Evolutionary conservation across 2,113 vertebrate species (phyloP).

Genomic region (Colaptes auratus): DNA sequence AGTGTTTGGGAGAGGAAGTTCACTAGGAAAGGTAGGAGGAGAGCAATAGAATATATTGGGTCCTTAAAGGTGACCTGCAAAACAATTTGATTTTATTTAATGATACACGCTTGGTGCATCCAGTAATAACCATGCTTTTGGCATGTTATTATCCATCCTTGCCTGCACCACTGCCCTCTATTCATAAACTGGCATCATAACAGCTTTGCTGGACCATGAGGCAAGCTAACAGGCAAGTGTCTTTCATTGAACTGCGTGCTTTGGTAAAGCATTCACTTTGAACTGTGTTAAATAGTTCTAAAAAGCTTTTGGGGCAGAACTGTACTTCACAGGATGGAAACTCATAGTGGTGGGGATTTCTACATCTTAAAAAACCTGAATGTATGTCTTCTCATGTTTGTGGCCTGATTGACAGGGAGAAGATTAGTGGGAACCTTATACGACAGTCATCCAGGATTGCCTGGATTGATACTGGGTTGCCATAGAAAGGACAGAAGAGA

Average conservation of each 20-base stretch:
- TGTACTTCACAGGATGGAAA: not conserved
- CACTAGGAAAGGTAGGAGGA: not conserved
- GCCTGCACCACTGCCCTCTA: not conserved
- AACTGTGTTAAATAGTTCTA: not conserved
- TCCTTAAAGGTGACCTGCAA: conserved; percentile 24
- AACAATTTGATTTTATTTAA: not conserved
- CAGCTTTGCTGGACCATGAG: not conserved
- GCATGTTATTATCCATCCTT: not conserved
- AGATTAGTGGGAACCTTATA: not conserved
- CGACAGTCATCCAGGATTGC: not conserved
- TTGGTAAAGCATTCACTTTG: not conserved
- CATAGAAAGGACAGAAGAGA: not conserved
- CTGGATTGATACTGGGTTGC: not conserved
- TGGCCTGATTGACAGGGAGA: not conserved
- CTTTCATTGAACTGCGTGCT: not conserved
- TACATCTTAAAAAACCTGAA: not conserved
- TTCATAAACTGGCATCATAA: not conserved
- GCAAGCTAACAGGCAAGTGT: not conserved
- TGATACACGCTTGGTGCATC: not conserved
- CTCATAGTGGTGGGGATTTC: no score
- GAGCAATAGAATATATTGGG: not conserved
- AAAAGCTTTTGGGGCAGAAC: not conserved
- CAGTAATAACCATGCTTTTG: not conserved
- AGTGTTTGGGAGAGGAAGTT: not conserved
- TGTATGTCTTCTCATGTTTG: not conserved